These are phyloP conservation scores for Brachionus asplanchnoidis DNA, from an alignment of 1,140 invertebrate species.

Conservation along the genomic window DNA sequence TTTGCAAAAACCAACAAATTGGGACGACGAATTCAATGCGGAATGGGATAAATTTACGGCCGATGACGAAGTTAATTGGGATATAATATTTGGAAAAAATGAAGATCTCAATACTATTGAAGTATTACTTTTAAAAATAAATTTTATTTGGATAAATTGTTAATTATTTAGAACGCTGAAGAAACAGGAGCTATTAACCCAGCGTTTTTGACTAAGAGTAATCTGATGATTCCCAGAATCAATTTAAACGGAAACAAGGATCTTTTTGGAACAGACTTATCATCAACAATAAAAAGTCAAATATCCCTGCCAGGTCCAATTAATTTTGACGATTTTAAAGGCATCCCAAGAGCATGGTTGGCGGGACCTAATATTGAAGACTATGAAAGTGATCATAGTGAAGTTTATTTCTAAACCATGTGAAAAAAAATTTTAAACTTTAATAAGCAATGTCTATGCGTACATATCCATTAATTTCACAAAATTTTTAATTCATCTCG, in stretches of 20 bases:
- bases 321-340: background rate
- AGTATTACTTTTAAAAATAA: background rate
- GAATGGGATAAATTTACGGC: slow-evolving; percentile 25
- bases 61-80: slow-evolving; percentile 25
- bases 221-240: slow-evolving; percentile 9
- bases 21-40: background rate
- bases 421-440: background rate
- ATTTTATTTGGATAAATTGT: background rate
- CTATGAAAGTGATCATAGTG: background rate
- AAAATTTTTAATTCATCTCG: background rate
- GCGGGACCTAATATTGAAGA: background rate
- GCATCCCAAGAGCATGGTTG: slow-evolving; percentile 17
- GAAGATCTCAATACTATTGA: background rate
- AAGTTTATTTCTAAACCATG: background rate
- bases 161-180: background rate
- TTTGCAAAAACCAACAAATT: background rate
- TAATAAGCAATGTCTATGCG: background rate
- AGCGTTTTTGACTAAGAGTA: background rate
- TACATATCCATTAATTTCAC: background rate
- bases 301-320: background rate
- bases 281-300: slow-evolving; percentile 9
- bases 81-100: slow-evolving; percentile 15
- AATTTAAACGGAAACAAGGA: background rate
- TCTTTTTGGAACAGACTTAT: background rate
- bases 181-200: slow-evolving; percentile 2